These are phyloP conservation scores for Drosophila meridiana DNA, from an alignment of 2,888 invertebrate species.

Conservation along the genomic window DNA sequence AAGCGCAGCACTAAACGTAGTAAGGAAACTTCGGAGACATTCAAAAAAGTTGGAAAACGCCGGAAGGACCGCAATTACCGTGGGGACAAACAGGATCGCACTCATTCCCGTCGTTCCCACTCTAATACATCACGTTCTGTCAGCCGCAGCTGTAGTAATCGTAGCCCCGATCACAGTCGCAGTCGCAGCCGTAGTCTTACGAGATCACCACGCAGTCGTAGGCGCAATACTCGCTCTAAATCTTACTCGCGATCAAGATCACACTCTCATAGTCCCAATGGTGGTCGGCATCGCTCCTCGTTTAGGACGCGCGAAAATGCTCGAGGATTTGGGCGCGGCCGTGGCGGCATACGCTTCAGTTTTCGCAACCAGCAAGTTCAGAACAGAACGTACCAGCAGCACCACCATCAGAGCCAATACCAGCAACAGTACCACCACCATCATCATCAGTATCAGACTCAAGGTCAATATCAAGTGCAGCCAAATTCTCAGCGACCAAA, in stretches of 20 bases:
- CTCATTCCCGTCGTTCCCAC: slow-evolving; percentile 41
- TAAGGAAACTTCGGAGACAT: slow-evolving; percentile 86
- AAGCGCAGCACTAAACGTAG: slow-evolving; percentile 60
- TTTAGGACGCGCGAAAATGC: slow-evolving; percentile 38
- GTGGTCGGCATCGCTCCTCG: slow-evolving; percentile 26
- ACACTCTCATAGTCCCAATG: slow-evolving; percentile 35
- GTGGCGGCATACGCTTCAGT: slow-evolving; percentile 56
- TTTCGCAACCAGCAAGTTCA: slow-evolving; percentile 58
- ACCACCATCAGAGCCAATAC: slow-evolving; percentile 36
- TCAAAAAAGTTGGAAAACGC: slow-evolving; percentile 92
- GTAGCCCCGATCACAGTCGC: slow-evolving; percentile 39
- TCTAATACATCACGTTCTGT: slow-evolving; percentile 50
- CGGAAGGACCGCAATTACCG: slow-evolving; percentile 92
- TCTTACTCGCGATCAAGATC: slow-evolving; percentile 67
- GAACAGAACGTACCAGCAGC: slow-evolving; percentile 44
- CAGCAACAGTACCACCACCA: slow-evolving; percentile 35
- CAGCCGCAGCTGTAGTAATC: slow-evolving; percentile 30
- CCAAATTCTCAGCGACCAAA: slow-evolving; percentile 85
- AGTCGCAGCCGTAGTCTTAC: slow-evolving; percentile 48
- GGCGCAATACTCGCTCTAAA: slow-evolving; percentile 62
- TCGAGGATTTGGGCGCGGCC: slow-evolving; percentile 34
- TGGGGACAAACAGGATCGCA: slow-evolving; percentile 86
- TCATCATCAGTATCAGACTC: slow-evolving; percentile 29
- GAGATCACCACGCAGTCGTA: slow-evolving; percentile 47
- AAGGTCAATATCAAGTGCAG: slow-evolving; percentile 40